Percentiles rank a stretch among this genome's conserved stretches.
Conservation (phyloP, 1,140 invertebrate species). For the Zophobas morio region DNA sequence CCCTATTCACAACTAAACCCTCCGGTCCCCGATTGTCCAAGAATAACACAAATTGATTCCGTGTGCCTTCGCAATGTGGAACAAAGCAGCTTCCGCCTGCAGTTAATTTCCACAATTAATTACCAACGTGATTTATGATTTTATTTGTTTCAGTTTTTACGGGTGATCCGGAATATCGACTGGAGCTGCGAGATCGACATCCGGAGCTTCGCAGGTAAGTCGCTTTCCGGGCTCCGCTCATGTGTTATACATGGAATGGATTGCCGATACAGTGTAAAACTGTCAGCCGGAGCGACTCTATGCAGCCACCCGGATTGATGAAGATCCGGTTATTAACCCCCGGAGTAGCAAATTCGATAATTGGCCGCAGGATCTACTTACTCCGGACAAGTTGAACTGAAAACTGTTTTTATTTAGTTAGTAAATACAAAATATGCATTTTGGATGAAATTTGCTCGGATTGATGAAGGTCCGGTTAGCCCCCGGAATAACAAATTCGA, state of each 20-base stretch:
- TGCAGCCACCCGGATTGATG: constrained; percentile 14
- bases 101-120: constrained; percentile 22
- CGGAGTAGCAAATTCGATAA: constrained; percentile 28
- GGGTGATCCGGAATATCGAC: constrained; percentile 15
- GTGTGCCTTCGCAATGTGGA: not conserved
- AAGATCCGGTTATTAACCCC: not conserved
- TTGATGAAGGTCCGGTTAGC: constrained; percentile 25
- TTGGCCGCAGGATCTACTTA: not conserved
- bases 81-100: constrained; percentile 9
- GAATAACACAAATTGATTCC: constrained; percentile 29
- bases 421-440: too few species aligned
- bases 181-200: not conserved
- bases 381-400: too few species aligned
- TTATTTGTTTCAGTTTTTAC: constrained; percentile 37
- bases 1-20: constrained; percentile 1
- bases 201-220: constrained; percentile 18
- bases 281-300: constrained; percentile 5
- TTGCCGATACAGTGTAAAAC: constrained; percentile 32
- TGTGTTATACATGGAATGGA: constrained; percentile 35
- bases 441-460: not conserved
- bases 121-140: constrained; percentile 19
- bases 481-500: constrained; percentile 25
- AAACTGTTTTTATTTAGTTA: too few species aligned
- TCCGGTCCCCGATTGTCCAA: not conserved
- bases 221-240: constrained; percentile 12